Percentiles rank a stretch among this genome's conserved stretches.
These are phyloP conservation scores for Acleris emargana DNA, from an alignment of 2,888 invertebrate species.

Conservation along the genomic window DNA sequence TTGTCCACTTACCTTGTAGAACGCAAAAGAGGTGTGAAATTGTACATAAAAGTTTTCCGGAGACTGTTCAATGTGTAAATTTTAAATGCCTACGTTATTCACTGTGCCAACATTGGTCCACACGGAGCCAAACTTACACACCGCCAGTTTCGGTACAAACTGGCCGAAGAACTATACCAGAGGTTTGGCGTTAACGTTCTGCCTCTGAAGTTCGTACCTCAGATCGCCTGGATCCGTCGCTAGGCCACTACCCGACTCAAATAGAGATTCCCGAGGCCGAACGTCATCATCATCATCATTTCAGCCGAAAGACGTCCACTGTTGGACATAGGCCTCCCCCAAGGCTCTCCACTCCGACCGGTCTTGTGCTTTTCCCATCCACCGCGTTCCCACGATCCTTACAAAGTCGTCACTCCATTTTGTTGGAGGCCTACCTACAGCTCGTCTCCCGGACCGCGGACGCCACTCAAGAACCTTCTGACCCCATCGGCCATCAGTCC, in stretches of 20 bases:
- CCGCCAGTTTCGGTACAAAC: conserved; percentile 6
- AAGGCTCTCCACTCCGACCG: too few species aligned
- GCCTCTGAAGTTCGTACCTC: neutral
- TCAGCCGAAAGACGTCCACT: too few species aligned
- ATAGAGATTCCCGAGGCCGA: too few species aligned
- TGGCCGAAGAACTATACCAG: neutral
- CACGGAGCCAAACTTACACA: neutral
- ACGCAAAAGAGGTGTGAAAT: conserved; percentile 18
- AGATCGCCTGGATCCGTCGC: neutral
- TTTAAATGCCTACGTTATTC: conserved; percentile 13
- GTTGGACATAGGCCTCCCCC: too few species aligned
- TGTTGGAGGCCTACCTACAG: too few species aligned
- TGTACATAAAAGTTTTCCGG: conserved; percentile 27
- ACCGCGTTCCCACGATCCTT: too few species aligned
- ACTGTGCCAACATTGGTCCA: conserved; percentile 8
- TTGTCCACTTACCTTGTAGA: conserved; percentile 14
- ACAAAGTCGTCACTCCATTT: too few species aligned
- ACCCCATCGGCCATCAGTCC: too few species aligned
- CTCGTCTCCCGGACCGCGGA: too few species aligned
- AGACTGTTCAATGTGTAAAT: conserved; percentile 17
- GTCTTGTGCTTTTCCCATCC: too few species aligned
- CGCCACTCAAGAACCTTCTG: too few species aligned
- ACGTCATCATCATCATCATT: too few species aligned
- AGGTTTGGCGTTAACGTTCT: neutral
- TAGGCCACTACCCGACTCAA: neutral